Evolutionary conservation across 2,888 invertebrate species (phyloP), one percentile per base, ranked within the genome.

Genomic region (Noctua fimbriata): DNA sequence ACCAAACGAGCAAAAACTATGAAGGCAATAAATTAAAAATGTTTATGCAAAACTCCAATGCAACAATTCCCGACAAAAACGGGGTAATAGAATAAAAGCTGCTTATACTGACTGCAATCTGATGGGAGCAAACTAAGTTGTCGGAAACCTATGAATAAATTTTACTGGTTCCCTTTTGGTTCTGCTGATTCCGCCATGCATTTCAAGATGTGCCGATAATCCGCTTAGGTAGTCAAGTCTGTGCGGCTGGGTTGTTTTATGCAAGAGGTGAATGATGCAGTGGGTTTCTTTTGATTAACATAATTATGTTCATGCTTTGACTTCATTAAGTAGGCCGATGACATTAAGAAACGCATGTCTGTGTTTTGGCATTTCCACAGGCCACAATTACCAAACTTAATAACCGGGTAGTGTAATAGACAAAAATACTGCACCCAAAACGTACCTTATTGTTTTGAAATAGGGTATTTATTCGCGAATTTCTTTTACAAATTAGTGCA

Each of bases 81-180:
- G 14, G 18, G 21, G 55, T 71, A 81, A 81, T 73, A 76, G 77
- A 80, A 79, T 73, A 79, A 79, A 84, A 73, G 14, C 58, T 32
- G 47, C 36, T 36, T 28, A 81, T 52, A 60, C 73, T 67, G 52
- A 76, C 52, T 73, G 7, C 72, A 71, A 85, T 84, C 75, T 77
- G 76, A 81, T 77, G 55, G 16, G 60, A 58, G 73, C 81, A 81
- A 85, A 85, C 90, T 86, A 83, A 90, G 89, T 88, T 89, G 78
- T 49, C 70, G 73, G 58, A 73, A 91, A 89, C 82, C 90, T 84
- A 92, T 93, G 93, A 93, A 93, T 93, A 93, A 92, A 92, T 91
- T 91, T 90, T 58, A 79, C 84, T 84, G 81, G 81, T 79, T 79
- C 82, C 70, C 85, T 90, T 87, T 88, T 81, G 21, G 10, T 36